phyloP scores from a whole-genome alignment of 1,140 invertebrate species.

The Zaprionus lachaisei region DNA sequence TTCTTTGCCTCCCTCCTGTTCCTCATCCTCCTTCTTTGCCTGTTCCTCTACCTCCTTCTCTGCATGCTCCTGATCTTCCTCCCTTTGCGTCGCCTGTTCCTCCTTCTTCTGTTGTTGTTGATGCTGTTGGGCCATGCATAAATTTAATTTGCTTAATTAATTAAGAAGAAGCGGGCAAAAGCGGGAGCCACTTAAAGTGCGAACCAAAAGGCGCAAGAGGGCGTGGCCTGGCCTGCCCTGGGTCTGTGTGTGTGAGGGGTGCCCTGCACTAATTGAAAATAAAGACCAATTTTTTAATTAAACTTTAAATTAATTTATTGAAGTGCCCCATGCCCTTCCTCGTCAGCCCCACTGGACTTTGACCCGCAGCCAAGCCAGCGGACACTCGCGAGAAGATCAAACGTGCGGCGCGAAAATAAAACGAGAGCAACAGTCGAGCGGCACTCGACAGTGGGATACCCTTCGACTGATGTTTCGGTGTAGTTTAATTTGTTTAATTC shows the following conservation, averaged over 20 bases:
- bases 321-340: slow-evolving; percentile 51
- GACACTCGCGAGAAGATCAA: slow-evolving; percentile 54
- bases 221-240: background rate
- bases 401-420: slow-evolving; percentile 6
- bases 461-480: too few relatives aligned
- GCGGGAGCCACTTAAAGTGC: slow-evolving; percentile 35
- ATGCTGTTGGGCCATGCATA: slow-evolving; percentile 60
- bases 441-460: too few relatives aligned
- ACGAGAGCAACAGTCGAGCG: too few relatives aligned
- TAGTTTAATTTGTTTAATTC: too few relatives aligned
- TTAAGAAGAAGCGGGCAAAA: slow-evolving; percentile 66
- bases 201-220: background rate
- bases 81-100: background rate
- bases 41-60: background rate
- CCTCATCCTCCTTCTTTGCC: background rate
- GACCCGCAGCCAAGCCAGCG: slow-evolving; percentile 59
- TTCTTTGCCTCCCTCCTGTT: slow-evolving; percentile 15
- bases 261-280: slow-evolving; percentile 72
- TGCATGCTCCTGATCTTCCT: background rate
- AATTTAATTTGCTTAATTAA: slow-evolving; percentile 82
- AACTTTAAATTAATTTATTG: slow-evolving; percentile 82
- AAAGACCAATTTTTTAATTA: slow-evolving; percentile 82
- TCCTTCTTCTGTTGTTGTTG: slow-evolving; percentile 32
- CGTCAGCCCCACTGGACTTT: slow-evolving; percentile 47
- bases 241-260: background rate